These are phyloP conservation scores for Idaea aversata DNA, from an alignment of 2,888 invertebrate genomes.

Conservation along the genomic window DNA sequence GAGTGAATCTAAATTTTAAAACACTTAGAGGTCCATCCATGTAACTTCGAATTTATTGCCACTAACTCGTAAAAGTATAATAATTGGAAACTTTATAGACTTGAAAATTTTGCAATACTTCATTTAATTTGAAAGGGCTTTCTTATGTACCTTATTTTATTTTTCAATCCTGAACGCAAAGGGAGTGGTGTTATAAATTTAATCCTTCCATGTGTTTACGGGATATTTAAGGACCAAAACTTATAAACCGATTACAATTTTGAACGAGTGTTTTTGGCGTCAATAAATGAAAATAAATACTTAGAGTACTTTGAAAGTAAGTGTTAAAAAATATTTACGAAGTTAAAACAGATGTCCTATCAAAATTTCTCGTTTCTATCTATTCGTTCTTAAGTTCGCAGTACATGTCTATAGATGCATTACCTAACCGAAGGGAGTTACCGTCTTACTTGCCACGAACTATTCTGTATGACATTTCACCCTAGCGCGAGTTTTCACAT, in stretches of 20 bases:
- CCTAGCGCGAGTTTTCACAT: not conserved
- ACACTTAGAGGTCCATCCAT: no score
- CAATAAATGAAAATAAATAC: no score
- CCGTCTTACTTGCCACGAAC: conserved; percentile 26
- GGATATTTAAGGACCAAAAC: no score
- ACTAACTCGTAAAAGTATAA: not conserved
- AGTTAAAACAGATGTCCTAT: not conserved
- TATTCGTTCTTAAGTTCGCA: conserved; percentile 9
- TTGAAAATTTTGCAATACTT: not conserved
- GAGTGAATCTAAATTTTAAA: no score
- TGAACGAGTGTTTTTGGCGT: no score
- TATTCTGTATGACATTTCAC: conserved; percentile 4
- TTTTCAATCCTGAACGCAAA: no score
- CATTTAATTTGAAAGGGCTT: not conserved
- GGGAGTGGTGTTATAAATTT: not conserved
- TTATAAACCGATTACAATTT: no score
- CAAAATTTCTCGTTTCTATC: not conserved
- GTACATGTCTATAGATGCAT: conserved; percentile 29
- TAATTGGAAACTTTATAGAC: not conserved
- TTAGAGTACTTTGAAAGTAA: no score
- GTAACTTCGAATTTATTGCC: no score
- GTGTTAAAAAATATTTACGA: not conserved
- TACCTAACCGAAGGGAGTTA: conserved; percentile 32
- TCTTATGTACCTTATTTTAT: no score
- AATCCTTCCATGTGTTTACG: not conserved